Evolutionary conservation across 2,888 invertebrate species (phyloP).

Genomic region (Drosophila sordidula): DNA sequence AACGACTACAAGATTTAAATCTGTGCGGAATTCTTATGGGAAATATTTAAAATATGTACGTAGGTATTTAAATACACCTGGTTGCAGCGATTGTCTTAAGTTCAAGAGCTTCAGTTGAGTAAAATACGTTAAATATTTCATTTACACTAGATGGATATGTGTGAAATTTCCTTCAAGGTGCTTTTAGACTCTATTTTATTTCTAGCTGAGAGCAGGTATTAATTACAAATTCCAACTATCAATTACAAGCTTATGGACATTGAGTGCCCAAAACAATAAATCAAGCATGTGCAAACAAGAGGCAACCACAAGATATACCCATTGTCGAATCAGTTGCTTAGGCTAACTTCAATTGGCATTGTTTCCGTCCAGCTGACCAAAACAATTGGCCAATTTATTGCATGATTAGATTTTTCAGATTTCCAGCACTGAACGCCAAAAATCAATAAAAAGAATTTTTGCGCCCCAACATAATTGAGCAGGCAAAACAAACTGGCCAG

Average conservation of each 20-base stretch:
- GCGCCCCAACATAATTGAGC: constrained; percentile 62
- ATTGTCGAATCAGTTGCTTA: constrained; percentile 18
- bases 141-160: no score
- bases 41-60: constrained; percentile 42
- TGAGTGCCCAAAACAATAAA: constrained; percentile 58
- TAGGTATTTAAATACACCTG: constrained; percentile 20
- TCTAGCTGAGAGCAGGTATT: constrained; percentile 25
- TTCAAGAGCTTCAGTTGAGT: neutral
- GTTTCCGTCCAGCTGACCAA: constrained; percentile 46
- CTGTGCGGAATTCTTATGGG: constrained; percentile 49
- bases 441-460: constrained; percentile 71
- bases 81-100: neutral
- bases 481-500: constrained; percentile 51
- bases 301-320: constrained; percentile 28
- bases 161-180: no score
- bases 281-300: constrained; percentile 70
- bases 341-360: constrained; percentile 40
- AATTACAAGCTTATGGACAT: constrained; percentile 51
- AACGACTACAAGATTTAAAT: constrained; percentile 32
- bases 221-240: constrained; percentile 55
- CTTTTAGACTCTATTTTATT: no score
- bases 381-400: constrained; percentile 82
- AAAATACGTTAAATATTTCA: no score
- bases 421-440: constrained; percentile 39
- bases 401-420: constrained; percentile 72